Evolutionary conservation across 1,140 invertebrate species (phyloP).

Genomic region (Drosophila mojavensis): DNA sequence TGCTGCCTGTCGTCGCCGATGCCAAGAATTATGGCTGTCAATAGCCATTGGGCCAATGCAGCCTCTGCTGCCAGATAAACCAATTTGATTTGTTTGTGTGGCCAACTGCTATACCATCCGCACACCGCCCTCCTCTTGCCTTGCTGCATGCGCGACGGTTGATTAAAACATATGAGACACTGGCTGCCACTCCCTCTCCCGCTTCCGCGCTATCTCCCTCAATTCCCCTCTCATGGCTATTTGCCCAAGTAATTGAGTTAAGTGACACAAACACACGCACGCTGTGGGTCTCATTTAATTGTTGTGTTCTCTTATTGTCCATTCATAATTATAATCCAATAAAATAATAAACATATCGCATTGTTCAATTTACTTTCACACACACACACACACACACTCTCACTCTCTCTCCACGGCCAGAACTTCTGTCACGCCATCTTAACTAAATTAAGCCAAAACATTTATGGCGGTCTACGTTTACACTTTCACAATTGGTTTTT

Average conservation of each 20-base stretch:
- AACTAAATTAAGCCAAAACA: constrained; percentile 75
- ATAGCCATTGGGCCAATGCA: constrained; percentile 42
- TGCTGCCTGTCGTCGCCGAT: constrained; percentile 54
- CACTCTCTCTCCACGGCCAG: constrained; percentile 57
- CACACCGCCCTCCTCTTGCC: too few relatives aligned
- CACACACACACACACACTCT: constrained; percentile 45
- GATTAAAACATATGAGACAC: constrained; percentile 43
- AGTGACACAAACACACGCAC: constrained; percentile 32
- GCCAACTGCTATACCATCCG: constrained; percentile 2
- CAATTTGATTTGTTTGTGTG: constrained; percentile 78
- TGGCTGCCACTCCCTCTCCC: neutral
- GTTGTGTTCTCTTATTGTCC: constrained; percentile 24
- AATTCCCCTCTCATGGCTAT: constrained; percentile 18
- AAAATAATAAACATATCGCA: constrained; percentile 79
- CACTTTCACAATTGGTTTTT: constrained; percentile 33
- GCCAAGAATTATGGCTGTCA: constrained; percentile 72
- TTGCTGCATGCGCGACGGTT: constrained; percentile 8
- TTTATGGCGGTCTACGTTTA: constrained; percentile 34
- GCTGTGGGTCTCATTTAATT: constrained; percentile 27
- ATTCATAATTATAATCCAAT: constrained; percentile 76
- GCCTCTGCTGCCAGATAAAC: constrained; percentile 37
- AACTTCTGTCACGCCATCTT: constrained; percentile 73
- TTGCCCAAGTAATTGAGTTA: constrained; percentile 51
- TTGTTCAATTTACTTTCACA: constrained; percentile 78
- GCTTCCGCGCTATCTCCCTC: neutral